Conservation (phyloP, 2,888 invertebrate species). For the Polymixis lichenea region DNA sequence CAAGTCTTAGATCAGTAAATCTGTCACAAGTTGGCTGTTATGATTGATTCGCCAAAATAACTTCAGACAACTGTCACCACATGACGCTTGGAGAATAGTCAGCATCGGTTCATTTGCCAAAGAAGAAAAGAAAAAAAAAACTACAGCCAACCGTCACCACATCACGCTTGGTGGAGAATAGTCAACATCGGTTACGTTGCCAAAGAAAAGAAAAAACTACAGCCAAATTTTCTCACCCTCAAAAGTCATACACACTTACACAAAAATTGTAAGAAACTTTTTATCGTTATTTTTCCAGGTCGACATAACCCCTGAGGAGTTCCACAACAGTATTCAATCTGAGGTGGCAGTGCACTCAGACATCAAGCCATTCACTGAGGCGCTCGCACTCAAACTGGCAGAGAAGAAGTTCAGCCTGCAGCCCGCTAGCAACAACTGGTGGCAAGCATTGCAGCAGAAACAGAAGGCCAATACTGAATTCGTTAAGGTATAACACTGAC, state of each 20-base stretch:
- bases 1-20: background rate
- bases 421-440: constrained; percentile 92
- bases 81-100: too few species aligned
- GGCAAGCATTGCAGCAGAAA: constrained; percentile 93
- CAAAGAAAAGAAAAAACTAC: too few species aligned
- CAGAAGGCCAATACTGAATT: constrained; percentile 93
- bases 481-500: constrained; percentile 89
- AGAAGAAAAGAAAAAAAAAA: too few species aligned
- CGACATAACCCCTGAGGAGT: constrained; percentile 97
- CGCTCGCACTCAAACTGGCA: constrained; percentile 91
- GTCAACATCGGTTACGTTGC: too few species aligned
- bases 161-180: too few species aligned
- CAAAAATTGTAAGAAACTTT: background rate
- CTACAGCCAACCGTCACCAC: too few species aligned
- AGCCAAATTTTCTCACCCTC: background rate
- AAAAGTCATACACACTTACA: background rate
- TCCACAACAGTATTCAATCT: constrained; percentile 96
- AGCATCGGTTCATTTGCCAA: too few species aligned
- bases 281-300: constrained; percentile 87
- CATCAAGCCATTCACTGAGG: constrained; percentile 93
- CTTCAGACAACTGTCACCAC: too few species aligned
- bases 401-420: constrained; percentile 91
- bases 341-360: constrained; percentile 96
- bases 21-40: background rate
- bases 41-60: too few species aligned